Evolutionary conservation across 2,113 vertebrate genomes (phyloP).

Genomic region (Macrotus californicus): DNA sequence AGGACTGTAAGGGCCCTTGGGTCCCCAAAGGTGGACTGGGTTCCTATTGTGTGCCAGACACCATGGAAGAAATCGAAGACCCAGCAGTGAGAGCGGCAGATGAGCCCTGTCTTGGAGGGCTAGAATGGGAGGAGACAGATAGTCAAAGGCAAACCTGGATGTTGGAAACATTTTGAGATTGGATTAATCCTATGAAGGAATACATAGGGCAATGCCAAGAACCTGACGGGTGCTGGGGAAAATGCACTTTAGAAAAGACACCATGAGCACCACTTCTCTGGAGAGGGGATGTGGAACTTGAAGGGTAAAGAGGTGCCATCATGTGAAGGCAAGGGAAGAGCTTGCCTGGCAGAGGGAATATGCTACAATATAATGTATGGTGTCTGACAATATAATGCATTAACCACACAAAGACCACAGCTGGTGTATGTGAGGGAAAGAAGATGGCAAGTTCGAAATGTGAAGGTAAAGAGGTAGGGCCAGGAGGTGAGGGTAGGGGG

Average conservation of each 20-base stretch:
- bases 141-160: neutral
- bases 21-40: neutral
- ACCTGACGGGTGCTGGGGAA: neutral
- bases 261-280: accelerated
- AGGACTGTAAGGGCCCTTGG: neutral
- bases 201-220: neutral
- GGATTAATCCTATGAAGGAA: neutral
- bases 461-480: neutral
- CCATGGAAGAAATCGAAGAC: neutral
- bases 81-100: neutral
- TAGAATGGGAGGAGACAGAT: neutral
- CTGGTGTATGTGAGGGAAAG: neutral
- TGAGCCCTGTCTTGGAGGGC: neutral
- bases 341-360: neutral
- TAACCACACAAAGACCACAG: neutral
- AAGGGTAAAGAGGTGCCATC: neutral
- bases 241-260: neutral
- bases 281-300: neutral
- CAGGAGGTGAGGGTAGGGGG: neutral
- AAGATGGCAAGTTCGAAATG: too few species aligned
- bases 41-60: neutral
- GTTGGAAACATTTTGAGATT: neutral
- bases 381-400: neutral
- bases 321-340: neutral
- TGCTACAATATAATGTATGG: too few species aligned